Evolutionary conservation across 2,888 invertebrate species (phyloP), one percentile per base, ranked within the genome.

Genomic region (Caenorhabditis virilis): DNA sequence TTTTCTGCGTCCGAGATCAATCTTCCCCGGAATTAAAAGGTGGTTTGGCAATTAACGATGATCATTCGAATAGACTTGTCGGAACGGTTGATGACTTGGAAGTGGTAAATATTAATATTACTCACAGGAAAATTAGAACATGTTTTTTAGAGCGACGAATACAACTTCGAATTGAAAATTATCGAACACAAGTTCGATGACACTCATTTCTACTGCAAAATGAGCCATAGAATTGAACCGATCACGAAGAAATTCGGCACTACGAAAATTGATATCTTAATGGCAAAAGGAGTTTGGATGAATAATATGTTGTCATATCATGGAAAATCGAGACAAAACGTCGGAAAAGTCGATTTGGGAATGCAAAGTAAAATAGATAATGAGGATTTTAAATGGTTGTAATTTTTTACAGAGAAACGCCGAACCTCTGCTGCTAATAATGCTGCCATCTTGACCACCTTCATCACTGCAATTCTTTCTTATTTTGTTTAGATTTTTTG

Each of bases 241-340:
- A 39, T 62, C 52, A 53, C 35, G n/a, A 33, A 48, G 13, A 42
- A 57, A 22, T 57, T 62, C 56, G 49, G 49, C 43, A 41, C 23
- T 27, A 62, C 52, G 11, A 47, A 45, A 2, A 45, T 57, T 11
- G 52, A 62, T 23, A 52, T 62, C 26, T 30, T 62, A 30, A 49
- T 57, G 46, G 26, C 62, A 6, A 62, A 57, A 30, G 62, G 62
- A 26, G 48, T 48, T 11, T 62, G 48, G 48, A 56, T 62, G 18
- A 50, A 22, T 23, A 20, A 43, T 7, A 13, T 5, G 22, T 30
- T 64, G 25, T 23, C 54, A 3, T 64, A 64, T 43, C 64, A 64
- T 47, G 64, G 58, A 57, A 57, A 41, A n/a, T 48, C 36, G 7
- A 57, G 63, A 2, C 9, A 42, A 5, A 22, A 11, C 5, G 20